Evolutionary conservation across 2,888 invertebrate genomes (phyloP), one percentile per base, ranked within the genome.

Genomic region (Criorhina ranunculi): DNA sequence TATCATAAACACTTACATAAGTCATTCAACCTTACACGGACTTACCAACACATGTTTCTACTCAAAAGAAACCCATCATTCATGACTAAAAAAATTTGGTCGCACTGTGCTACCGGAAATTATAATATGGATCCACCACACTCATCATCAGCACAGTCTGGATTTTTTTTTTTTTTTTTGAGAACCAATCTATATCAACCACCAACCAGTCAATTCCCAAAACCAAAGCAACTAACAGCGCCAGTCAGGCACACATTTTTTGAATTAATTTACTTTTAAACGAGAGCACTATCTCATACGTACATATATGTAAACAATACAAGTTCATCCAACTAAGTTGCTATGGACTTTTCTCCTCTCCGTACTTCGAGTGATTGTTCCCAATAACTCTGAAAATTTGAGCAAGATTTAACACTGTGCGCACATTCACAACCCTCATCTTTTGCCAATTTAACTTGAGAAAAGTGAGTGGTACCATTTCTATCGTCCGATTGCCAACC

Each of bases 401-500:
- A 70, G 70, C n/a, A 12, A 31, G 17, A 19, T 4, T 5, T 12
- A 11, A 2, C 5, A 11, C 12, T 29, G 69, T 57, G 57, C 46
- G 42, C 42, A 55, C 40, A 24, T 17, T 4, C 60, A 60, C 51
- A 62, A 76, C 62, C 80, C 60, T 69, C 62, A 70, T 78, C 37
- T 62, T 69, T 62, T 76, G 81, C 81, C 81, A 81, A 73, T 73
- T 66, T 80, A 73, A 44, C 8, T 59, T 44, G 35, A 51, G 8
- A 37, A 17, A 40, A 70, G 53, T 31, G 49, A 70, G 40, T 29
- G 7, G 40, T 29, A 29, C 11, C 44, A 19, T 37, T 42, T n/a
- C 12, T 5, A 5, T 11, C 1, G 11, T 35, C 62, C 44, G 44
- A 62, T 31, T 55, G 33, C 57, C 37, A 33, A 29, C 44, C 15